A percentile compares a stretch with the other conserved stretches of the same genome.
Evolutionary conservation across 2,888 invertebrate genomes (phyloP).

Genomic region (Caenorhabditis sp.): DNA sequence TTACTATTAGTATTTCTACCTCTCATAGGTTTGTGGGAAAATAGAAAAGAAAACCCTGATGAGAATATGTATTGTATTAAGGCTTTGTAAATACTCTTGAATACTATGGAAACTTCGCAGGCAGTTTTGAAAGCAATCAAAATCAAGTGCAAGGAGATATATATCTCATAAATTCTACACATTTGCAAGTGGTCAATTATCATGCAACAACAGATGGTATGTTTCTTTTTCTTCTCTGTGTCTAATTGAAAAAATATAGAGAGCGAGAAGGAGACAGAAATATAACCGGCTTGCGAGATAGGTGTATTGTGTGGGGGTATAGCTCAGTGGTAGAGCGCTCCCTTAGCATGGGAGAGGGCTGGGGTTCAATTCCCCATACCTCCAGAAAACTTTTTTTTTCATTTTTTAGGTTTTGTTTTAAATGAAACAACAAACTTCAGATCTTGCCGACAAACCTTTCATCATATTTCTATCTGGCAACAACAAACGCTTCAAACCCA

Average conservation of each 20-base stretch:
- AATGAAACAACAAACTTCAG: background rate
- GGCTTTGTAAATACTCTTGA: slow-evolving; percentile 1
- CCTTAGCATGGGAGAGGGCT: slow-evolving; percentile 62
- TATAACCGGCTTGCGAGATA: background rate
- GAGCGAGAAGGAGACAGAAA: background rate
- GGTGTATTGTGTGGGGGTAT: slow-evolving; percentile 37
- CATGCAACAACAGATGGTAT: slow-evolving; percentile 9
- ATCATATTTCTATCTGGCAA: background rate
- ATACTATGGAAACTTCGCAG: slow-evolving; percentile 24
- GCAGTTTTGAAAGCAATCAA: slow-evolving; percentile 11
- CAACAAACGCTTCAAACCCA: slow-evolving; percentile 7
- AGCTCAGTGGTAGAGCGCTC: slow-evolving; percentile 64
- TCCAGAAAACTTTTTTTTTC: slow-evolving; percentile 25
- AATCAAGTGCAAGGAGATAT: slow-evolving; percentile 42
- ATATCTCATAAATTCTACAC: slow-evolving; percentile 58
- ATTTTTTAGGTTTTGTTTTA: background rate
- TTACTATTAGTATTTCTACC: no score
- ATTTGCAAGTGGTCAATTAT: slow-evolving; percentile 50
- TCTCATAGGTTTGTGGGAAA: background rate
- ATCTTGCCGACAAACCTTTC: background rate
- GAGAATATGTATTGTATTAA: no score
- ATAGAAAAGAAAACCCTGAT: background rate
- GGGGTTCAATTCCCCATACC: slow-evolving; percentile 58
- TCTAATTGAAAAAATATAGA: background rate
- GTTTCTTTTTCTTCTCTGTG: background rate